phyloP scores from a whole-genome alignment of 1,140 invertebrate genomes.

The Danaus melanippus region DNA sequence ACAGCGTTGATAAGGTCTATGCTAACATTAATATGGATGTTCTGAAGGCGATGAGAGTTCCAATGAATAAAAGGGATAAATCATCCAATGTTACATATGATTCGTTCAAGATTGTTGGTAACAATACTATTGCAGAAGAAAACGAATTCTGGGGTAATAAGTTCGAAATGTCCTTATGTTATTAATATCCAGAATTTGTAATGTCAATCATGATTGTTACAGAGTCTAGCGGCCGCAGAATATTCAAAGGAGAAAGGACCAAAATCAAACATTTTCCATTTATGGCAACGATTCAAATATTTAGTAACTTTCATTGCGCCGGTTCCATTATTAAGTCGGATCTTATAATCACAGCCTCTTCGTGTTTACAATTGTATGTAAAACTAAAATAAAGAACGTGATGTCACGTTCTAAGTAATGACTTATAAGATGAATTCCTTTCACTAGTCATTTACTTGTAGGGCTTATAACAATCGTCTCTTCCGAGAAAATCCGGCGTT shows the following conservation, averaged over 20 bases:
- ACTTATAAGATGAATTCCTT: too few species aligned
- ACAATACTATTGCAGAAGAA: conserved; percentile 14
- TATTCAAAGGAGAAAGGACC: conserved; percentile 38
- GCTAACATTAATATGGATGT: conserved; percentile 32
- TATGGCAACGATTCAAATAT: conserved; percentile 50
- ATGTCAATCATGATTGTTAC: conserved; percentile 1
- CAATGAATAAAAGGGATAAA: conserved; percentile 5
- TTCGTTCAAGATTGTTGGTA: conserved; percentile 9
- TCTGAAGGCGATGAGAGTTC: conserved; percentile 20
- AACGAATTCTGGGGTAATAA: conserved; percentile 45
- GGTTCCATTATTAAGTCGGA: conserved; percentile 49
- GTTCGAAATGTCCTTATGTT: neutral
- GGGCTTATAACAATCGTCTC: conserved; percentile 54
- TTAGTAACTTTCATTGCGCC: conserved; percentile 49
- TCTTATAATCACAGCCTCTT: conserved; percentile 42
- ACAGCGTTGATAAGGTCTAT: conserved; percentile 19
- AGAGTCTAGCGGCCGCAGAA: conserved; percentile 38
- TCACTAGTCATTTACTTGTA: conserved; percentile 16
- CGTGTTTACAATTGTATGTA: conserved; percentile 46
- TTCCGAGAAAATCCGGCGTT: conserved; percentile 55
- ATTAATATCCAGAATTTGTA: too few species aligned
- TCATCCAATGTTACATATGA: conserved; percentile 4
- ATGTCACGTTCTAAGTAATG: too few species aligned
- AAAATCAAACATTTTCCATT: conserved; percentile 54
- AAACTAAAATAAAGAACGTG: too few species aligned